Base-by-base conservation (phyloP, 2,888 invertebrate species). In the Mamestra brassicae region DNA sequence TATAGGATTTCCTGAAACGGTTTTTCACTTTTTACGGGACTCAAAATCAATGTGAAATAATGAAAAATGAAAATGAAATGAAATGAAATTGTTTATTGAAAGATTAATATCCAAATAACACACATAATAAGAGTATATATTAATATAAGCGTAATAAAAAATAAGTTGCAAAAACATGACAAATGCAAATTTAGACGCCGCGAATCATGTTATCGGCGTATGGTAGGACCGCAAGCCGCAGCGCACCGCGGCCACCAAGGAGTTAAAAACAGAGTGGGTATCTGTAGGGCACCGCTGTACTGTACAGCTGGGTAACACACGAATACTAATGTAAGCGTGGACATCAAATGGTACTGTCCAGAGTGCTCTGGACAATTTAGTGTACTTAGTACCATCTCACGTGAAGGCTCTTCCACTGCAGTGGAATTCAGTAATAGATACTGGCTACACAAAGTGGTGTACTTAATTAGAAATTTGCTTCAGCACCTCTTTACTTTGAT, bases 401-500 rank as follows among this genome's bases (percentile, higher is more conserved):
- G 0, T 15, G 6, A 80, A 15, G 15, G 36, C 8, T 36, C 42
- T 61, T 36, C 8, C 8, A n/a, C 3, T 42, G 47, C 61, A 65
- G 54, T 36, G 50, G 38, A 78, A 58, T 78, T 82, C 42, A 54
- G 58, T 77, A 68, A 82, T 68, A 52, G 54, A 68, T 42, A 17
- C 47, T 54, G 26, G 17, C 50, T 42, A 52, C n/a, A 11, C 50
- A 76, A 61, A 68, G 54, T 63, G 63, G 38, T 7, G 57, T 63
- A 50, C 63, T 78, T 83, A 70, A 84, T 81, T 68, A 61, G 15
- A 74, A 70, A 80, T 81, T 80, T 84, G 60, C 57, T 71, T 84
- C 58, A 52, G 52, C 34, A 80, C 26, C 58, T 80, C 66, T 70
- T 80, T 54, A 80, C 65, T 80, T 80, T 73, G 73, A 66, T 80